Evolutionary conservation across 2,888 invertebrate species (phyloP), one percentile per base, ranked within the genome.

Genomic region (Trichogramma evanescens): DNA sequence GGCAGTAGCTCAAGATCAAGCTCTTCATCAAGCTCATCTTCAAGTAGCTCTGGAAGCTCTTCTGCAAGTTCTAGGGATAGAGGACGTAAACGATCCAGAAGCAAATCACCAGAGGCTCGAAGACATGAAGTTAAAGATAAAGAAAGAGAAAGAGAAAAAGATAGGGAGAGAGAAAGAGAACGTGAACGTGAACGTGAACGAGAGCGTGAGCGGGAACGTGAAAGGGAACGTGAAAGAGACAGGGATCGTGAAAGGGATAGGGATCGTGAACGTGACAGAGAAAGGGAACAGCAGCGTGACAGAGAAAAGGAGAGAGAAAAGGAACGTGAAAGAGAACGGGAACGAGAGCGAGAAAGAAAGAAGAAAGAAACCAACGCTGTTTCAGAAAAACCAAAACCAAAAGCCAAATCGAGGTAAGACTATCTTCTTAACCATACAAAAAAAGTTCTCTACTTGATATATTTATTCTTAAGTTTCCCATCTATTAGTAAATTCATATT

Each of bases 21-120:
- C 62, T 89, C 87, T 1, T 84, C 87, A 9, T 91, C 91, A 0
- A 85, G 87, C 56, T 92, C 89, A 6, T 87, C 87, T 1, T 93
- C 89, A 0, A 90, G 89, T 72, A 89, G 89, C 67, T 89, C 90
- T 0, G 86, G 84, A 50, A 82, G 77, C 68, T 83, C 78, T 41
- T 79, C 80, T 2, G 79, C 83, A 1, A 77, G 86, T 63, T 84
- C 87, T 45, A 78, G 86, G 51, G 82, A 86, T 51, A 87, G 79
- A 81, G 87, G 77, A 82, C 86, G 86, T 82, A 80, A 79, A 77
- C 77, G 71, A 6, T 75, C 77, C 69, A 71, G 75, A 45, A 71
- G 78, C 67, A 75, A 77, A 71, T 76, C 77, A 52, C 75, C 75
- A 69, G 76, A 69, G 40, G 73, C 75, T 13, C 69, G 79, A 50